Evolutionary conservation across 2,797 vertebrate species (phyloP), one percentile per base, ranked within the genome.

Genomic region (Eutrigla gurnardus): DNA sequence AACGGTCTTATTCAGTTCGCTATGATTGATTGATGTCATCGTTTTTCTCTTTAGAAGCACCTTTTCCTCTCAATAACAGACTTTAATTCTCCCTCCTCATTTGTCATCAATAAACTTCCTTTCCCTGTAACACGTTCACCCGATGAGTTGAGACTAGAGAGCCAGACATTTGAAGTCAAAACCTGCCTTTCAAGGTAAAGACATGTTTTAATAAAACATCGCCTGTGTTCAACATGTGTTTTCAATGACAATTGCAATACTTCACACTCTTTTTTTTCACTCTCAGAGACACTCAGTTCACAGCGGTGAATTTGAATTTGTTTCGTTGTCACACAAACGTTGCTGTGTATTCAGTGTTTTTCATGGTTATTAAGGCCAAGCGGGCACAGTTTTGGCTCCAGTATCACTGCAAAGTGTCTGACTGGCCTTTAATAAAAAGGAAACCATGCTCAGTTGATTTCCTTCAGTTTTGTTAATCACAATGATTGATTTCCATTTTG

Each of bases 21-120:
- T 85, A 77, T 86, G 81, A 87, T 91, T 88, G 61, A 89, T 92
- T 86, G 84, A 92, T 89, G 85, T 92, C 89, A 91, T 85, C 93
- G 90, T 90, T 92, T 25, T 89, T 81, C 85, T 90, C 81, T 75
- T 60, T 78, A 85, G 69, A 90, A 86, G 84, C 88, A 92, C 82
- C 78, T 88, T 84, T 86, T 77, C 79, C 62, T 84, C 74, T 81
- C 55, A 77, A 49, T 70, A 81, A 87, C 77, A 81, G 70, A 84
- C 64, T 83, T 85, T 78, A 58, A 73, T 71, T 72, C 66, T 59
- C 77, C 80, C 52, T 54, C 73, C 79, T 86, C 66, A 60, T 88
- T 89, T 76, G 75, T 79, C 80, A 85, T 70, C 68, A 37, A 45
- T 84, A 64, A 76, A 88, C 79, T 53, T 73, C 60, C 78, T 85